Percentiles rank a stretch among this genome's conserved stretches.
These are phyloP conservation scores for Aphrocallistes beatrix DNA, from an alignment of 37 sponge, comb jelly and placozoan species.

Conservation along the genomic window DNA sequence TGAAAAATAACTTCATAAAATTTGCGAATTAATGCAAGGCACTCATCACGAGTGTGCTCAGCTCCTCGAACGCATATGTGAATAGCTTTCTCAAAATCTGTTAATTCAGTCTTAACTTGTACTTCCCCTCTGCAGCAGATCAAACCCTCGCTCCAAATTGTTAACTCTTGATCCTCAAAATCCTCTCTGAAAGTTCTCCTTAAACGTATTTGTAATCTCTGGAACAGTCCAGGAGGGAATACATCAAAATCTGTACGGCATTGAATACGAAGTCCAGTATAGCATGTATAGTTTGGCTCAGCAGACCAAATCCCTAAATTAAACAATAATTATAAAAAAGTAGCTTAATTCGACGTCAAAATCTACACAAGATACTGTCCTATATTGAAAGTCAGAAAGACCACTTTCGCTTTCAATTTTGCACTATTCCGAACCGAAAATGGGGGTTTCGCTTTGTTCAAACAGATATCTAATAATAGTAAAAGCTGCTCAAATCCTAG, in stretches of 20 bases:
- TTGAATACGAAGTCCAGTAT: slow-evolving; percentile 44
- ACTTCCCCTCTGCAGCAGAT: slow-evolving; percentile 76
- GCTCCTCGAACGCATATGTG: slow-evolving; percentile 58
- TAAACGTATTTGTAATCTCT: slow-evolving; percentile 40
- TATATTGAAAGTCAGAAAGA: too few relatives aligned
- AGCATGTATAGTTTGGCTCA: slow-evolving; percentile 42
- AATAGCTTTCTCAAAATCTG: slow-evolving; percentile 29
- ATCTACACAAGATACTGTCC: too few relatives aligned
- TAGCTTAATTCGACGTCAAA: too few relatives aligned
- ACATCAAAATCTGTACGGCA: slow-evolving; percentile 36
- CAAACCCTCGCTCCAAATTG: slow-evolving; percentile 68
- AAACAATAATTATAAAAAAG: too few relatives aligned
- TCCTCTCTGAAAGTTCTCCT: slow-evolving; percentile 45
- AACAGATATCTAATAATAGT: too few relatives aligned
- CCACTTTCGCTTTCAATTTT: too few relatives aligned
- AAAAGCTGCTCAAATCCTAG: too few relatives aligned
- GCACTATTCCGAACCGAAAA: too few relatives aligned
- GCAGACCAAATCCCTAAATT: slow-evolving; percentile 45
- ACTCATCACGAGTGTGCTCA: slow-evolving; percentile 40
- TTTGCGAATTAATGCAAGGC: slow-evolving; percentile 54
- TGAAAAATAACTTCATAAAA: slow-evolving; percentile 35
- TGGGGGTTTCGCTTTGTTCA: too few relatives aligned
- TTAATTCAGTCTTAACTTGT: slow-evolving; percentile 33
- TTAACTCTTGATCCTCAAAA: slow-evolving; percentile 67
- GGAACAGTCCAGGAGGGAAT: slow-evolving; percentile 55